Evolutionary conservation across 1,140 invertebrate genomes (phyloP), one percentile per base, ranked within the genome.

Genomic region (Caenorhabditis latens): DNA sequence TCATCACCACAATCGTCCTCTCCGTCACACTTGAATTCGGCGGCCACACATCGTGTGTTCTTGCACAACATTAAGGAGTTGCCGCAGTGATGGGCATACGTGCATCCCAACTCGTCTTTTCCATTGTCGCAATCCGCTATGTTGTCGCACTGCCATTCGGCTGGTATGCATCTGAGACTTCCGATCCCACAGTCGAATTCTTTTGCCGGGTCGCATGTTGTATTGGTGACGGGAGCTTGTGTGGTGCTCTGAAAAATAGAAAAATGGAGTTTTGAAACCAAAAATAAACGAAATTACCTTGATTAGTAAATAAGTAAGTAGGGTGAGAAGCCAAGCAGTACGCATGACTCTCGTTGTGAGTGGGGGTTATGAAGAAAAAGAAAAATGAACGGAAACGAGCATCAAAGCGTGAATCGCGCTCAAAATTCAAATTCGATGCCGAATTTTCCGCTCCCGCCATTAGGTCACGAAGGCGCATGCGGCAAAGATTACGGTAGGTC

Each of bases 131-230:
- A 87, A 57, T 87, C 86, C 11, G 58, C 32, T 21, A 75, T 48
- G 32, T 84, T 83, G 83, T 87, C 86, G 57, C 86, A 87, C 24
- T 87, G 42, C 86, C 86, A 87, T 43, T 87, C 86, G 7, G 61
- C 50, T 8, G 86, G 86, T 65, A 87, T 87, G 48, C 86, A 87
- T 43, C 50, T 46, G 9, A 50, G 71, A 9, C n/a, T 50, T 50
- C 71, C 71, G 43, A 4, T 32, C 7, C 43, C 46, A 24, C 71
- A 79, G 24, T 79, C 71, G 40, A 79, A 79, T n/a, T 79, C 40
- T 46, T 50, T 50, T 50, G 19, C 71, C 8, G 6, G 11, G n/a
- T 79, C 71, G 46, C 71, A 79, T 50, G 71, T 50, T 24, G 71
- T 46, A 21, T 79, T 79, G 21, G 16, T 79, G 46, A 79, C 71